Percentiles rank a stretch among this genome's conserved stretches.
phyloP scores from a whole-genome alignment of 2,888 invertebrate species.

The Ectemnius lituratus region DNA sequence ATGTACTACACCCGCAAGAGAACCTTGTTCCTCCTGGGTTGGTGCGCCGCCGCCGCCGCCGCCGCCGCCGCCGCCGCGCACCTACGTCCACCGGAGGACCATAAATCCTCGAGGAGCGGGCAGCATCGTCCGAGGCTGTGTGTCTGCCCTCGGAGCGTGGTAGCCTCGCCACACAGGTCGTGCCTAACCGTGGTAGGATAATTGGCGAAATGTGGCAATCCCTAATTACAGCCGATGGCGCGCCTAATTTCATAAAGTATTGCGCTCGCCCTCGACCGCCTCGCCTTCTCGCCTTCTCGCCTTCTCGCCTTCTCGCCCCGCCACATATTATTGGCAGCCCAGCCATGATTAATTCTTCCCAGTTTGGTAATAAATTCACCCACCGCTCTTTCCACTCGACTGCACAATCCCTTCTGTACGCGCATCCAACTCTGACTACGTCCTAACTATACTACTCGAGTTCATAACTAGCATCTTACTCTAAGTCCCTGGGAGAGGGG shows the following conservation, averaged over 20 bases:
- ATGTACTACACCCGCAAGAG: slow-evolving; percentile 34
- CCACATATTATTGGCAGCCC: slow-evolving; percentile 17
- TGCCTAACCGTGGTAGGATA: slow-evolving; percentile 55
- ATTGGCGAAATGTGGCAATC: slow-evolving; percentile 66
- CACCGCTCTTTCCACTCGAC: no score
- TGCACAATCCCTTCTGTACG: no score
- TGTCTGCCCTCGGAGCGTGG: slow-evolving; percentile 27
- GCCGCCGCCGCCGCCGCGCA: no score
- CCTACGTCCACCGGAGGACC: slow-evolving; percentile 39
- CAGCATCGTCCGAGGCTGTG: slow-evolving; percentile 22
- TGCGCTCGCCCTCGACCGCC: slow-evolving; percentile 21
- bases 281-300: no score
- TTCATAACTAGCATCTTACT: no score
- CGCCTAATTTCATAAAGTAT: slow-evolving; percentile 53
- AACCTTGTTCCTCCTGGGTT: slow-evolving; percentile 48
- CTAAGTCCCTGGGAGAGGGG: no score
- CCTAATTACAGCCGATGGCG: slow-evolving; percentile 56
- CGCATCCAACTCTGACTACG: no score
- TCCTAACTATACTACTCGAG: no score
- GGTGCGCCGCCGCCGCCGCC: no score
- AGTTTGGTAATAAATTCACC: neutral
- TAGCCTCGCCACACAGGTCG: slow-evolving; percentile 63
- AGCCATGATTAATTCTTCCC: slow-evolving; percentile 34
- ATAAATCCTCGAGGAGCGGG: slow-evolving; percentile 49
- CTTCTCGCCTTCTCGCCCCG: neutral